Conservation (phyloP, 1,140 invertebrate genomes). For the Megathymus violae region DNA sequence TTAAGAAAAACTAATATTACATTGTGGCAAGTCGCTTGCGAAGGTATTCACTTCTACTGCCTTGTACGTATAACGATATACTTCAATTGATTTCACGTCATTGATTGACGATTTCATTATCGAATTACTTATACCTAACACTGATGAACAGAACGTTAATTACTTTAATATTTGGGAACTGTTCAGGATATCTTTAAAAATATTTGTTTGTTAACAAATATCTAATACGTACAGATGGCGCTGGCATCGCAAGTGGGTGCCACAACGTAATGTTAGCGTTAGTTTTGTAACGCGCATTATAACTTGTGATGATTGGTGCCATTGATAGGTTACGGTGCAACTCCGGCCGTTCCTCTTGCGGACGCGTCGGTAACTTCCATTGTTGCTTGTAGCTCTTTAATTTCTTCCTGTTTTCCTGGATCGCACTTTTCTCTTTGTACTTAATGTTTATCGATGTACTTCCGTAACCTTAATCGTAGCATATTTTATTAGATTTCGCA, state of each 20-base stretch:
- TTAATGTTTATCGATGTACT: conserved; percentile 5
- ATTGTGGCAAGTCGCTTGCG: conserved; percentile 38
- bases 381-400: conserved; percentile 64
- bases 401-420: conserved; percentile 46
- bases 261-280: conserved; percentile 45
- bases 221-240: neutral
- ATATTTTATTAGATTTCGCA: neutral
- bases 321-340: conserved; percentile 80
- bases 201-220: too few relatives aligned
- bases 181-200: too few relatives aligned
- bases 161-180: too few relatives aligned
- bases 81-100: too few relatives aligned
- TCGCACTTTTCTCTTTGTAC: conserved; percentile 22
- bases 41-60: too few relatives aligned
- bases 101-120: too few relatives aligned
- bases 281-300: conserved; percentile 76
- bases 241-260: conserved; percentile 27
- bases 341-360: conserved; percentile 65
- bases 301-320: conserved; percentile 82
- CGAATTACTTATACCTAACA: too few relatives aligned
- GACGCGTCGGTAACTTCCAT: conserved; percentile 76
- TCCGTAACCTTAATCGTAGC: neutral
- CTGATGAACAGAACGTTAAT: too few relatives aligned
- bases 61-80: too few relatives aligned
- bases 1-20: conserved; percentile 69